Percentiles rank a stretch among this genome's conserved stretches.
Conservation (phyloP, 2,113 vertebrate genomes). For the Serilophus lunatus region DNA sequence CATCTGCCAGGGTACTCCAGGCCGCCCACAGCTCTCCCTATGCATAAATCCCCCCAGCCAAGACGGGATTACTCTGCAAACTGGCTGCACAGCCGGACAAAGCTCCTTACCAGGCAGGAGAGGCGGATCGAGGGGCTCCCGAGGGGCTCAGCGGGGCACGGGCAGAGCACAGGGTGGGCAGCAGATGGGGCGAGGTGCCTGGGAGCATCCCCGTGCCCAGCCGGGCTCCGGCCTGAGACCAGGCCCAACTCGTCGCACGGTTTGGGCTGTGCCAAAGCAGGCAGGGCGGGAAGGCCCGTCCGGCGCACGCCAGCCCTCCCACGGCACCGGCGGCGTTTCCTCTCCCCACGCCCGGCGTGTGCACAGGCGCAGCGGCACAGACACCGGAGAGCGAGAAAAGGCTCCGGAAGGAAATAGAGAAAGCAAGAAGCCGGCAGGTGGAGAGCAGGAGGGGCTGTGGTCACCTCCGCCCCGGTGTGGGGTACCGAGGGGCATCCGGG, state of each 20-base stretch:
- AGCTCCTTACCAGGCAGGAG: slow-evolving; percentile 19
- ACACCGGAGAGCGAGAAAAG: background rate
- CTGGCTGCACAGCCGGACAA: background rate
- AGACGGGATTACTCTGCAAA: background rate
- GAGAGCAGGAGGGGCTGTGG: background rate
- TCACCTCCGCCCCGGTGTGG: background rate
- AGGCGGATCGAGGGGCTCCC: background rate
- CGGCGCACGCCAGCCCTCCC: background rate
- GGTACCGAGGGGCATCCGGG: background rate
- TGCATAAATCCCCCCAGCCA: background rate
- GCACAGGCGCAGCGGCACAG: background rate
- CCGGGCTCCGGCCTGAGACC: background rate
- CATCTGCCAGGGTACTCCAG: background rate
- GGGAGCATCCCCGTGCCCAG: background rate
- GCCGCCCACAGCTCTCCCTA: background rate
- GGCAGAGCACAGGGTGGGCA: background rate
- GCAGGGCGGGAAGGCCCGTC: background rate
- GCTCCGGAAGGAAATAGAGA: slow-evolving; percentile 60
- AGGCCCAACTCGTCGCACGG: background rate
- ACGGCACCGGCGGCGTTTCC: slow-evolving; percentile 6
- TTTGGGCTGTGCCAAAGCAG: background rate
- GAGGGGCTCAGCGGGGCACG: background rate
- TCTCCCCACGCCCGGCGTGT: background rate
- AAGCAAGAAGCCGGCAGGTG: slow-evolving; percentile 30
- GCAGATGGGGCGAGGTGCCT: accelerated